A percentile compares a stretch with the other conserved stretches of the same genome.
phyloP scores from a whole-genome alignment of 92 coral and sea anemone genomes.

The Blastomussa wellsi region DNA sequence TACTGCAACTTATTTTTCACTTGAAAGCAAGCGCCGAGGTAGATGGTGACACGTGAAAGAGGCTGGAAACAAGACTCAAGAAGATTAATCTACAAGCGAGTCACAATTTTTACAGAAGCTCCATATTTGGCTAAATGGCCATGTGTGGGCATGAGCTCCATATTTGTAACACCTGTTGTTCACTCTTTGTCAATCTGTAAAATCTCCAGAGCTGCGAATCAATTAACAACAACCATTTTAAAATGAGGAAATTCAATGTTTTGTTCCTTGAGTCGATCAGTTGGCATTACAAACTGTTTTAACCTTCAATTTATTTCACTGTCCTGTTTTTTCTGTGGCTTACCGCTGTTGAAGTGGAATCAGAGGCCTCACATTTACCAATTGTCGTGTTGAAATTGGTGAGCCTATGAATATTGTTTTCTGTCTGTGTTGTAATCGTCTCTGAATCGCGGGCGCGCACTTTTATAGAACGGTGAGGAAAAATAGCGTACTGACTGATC shows the following conservation, averaged over 20 bases:
- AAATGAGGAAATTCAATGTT: not conserved
- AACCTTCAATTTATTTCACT: not conserved
- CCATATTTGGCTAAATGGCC: not conserved
- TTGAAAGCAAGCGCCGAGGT: conserved; percentile 40
- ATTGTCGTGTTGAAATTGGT: not conserved
- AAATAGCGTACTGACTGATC: not conserved
- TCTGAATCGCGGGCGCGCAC: not conserved
- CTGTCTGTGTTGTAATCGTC: not conserved
- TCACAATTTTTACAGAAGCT: not conserved
- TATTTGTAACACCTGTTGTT: not conserved
- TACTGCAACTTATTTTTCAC: conserved; percentile 57
- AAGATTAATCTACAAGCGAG: not conserved
- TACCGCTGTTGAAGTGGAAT: not conserved
- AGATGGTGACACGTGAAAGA: not conserved
- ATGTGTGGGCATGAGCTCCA: not conserved
- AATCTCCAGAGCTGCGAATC: not conserved
- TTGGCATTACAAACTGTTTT: not conserved
- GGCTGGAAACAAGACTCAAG: not conserved
- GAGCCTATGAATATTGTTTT: not conserved
- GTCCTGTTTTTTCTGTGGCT: not conserved
- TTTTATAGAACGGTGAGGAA: not conserved
- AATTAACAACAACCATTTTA: not conserved
- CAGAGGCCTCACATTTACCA: not conserved
- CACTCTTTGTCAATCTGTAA: too few relatives aligned
- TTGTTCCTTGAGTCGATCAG: not conserved